Conservation (phyloP, 2,113 vertebrate genomes). For the Romanogobio albipinnatus region DNA sequence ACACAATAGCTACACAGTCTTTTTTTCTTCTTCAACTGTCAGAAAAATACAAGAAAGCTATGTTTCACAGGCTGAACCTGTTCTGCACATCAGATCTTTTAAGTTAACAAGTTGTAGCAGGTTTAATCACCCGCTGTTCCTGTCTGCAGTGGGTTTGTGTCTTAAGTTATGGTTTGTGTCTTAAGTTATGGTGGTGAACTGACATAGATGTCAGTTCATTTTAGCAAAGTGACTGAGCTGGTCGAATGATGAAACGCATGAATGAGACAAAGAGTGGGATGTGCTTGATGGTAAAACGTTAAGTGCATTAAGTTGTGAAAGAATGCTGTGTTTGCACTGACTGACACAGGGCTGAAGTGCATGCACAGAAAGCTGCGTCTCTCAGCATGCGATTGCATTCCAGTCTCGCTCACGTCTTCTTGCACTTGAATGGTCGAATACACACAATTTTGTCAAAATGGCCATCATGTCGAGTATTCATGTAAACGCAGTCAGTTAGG, state of each 20-base stretch:
- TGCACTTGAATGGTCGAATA: no score
- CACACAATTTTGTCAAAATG: no score
- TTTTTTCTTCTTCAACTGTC: conserved; percentile 23
- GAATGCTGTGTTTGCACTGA: no score
- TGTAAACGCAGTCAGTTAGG: no score
- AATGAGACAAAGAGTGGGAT: no score
- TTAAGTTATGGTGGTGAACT: no score
- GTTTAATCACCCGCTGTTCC: neutral
- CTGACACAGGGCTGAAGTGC: no score
- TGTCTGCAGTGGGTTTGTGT: neutral
- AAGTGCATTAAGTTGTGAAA: neutral
- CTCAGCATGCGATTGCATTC: no score
- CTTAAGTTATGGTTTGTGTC: neutral
- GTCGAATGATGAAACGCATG: neutral
- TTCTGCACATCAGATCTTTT: conserved; percentile 25
- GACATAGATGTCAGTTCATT: neutral
- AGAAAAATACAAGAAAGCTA: conserved; percentile 25
- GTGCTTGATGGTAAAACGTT: no score
- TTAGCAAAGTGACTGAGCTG: neutral
- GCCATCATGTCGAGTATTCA: no score
- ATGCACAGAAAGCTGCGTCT: no score
- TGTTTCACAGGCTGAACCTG: conserved; percentile 39
- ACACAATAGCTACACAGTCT: conserved; percentile 1
- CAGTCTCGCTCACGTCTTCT: no score
- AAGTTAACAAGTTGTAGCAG: conserved; percentile 25